phyloP scores from a whole-genome alignment of 2,888 invertebrate genomes.

The Mesopsocus fuscifrons region DNA sequence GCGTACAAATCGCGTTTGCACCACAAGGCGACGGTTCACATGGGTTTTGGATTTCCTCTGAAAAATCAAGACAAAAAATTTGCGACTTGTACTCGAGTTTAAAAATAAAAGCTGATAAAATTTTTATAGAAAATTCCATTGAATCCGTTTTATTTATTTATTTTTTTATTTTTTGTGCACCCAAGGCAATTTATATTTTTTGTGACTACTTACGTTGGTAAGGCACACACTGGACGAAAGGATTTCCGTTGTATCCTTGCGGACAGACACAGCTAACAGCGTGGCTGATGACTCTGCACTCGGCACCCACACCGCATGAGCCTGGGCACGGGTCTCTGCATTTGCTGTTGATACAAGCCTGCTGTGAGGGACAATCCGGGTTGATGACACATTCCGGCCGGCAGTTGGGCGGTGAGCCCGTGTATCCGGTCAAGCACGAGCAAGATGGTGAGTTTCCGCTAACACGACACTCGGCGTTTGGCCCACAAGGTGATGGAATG shows the following conservation, averaged over 20 bases:
- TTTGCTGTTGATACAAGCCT: conserved; percentile 61
- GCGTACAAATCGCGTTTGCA: conserved; percentile 57
- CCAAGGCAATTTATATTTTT: too few relatives aligned
- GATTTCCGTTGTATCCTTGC: conserved; percentile 58
- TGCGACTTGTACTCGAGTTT: too few relatives aligned
- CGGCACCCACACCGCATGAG: conserved; percentile 60
- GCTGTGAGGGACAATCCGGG: conserved; percentile 55
- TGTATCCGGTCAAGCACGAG: conserved; percentile 53
- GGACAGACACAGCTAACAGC: conserved; percentile 65
- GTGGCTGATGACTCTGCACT: conserved; percentile 60
- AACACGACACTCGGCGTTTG: conserved; percentile 52
- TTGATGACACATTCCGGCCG: conserved; percentile 68
- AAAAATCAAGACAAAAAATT: conserved; percentile 21
- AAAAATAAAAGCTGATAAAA: too few relatives aligned
- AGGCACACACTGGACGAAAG: conserved; percentile 55
- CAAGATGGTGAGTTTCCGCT: conserved; percentile 46
- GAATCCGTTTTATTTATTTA: too few relatives aligned
- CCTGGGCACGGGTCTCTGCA: conserved; percentile 69
- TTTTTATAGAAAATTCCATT: too few relatives aligned
- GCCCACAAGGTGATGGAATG: conserved; percentile 61
- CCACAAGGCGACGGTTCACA: conserved; percentile 81
- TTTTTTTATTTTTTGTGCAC: too few relatives aligned
- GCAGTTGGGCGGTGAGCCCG: conserved; percentile 64
- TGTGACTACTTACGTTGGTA: conserved; percentile 36
- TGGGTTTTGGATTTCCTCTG: conserved; percentile 42